These are phyloP conservation scores for Philereme transversata DNA, from an alignment of 2,888 invertebrate species.

Conservation along the genomic window DNA sequence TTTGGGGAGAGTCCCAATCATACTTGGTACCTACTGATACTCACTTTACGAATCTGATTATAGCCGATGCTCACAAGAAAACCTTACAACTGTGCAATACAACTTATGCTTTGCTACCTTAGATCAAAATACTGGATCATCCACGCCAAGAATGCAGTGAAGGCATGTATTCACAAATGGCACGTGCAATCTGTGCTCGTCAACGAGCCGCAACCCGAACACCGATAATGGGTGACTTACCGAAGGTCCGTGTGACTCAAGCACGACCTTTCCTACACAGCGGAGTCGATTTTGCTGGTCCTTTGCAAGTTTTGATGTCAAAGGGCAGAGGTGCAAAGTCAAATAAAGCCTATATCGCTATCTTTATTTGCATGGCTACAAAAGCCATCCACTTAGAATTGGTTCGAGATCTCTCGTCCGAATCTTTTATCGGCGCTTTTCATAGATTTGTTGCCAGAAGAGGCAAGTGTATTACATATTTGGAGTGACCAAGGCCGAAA, in stretches of 20 bases:
- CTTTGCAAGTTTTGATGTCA: slow-evolving; percentile 24
- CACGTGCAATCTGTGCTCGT: not conserved
- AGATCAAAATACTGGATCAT: not conserved
- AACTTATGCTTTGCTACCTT: not conserved
- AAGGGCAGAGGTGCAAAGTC: slow-evolving; percentile 31
- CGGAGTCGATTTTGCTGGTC: slow-evolving; percentile 34
- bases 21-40: not conserved
- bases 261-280: slow-evolving; percentile 26
- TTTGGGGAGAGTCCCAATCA: no score
- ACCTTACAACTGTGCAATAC: not conserved
- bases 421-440: no score
- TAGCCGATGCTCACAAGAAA: not conserved
- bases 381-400: not conserved
- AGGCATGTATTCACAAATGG: slow-evolving; percentile 2
- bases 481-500: slow-evolving; percentile 37
- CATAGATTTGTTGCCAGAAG: slow-evolving; percentile 29
- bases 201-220: not conserved
- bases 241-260: slow-evolving; percentile 22
- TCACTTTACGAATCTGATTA: not conserved
- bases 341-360: slow-evolving; percentile 8
- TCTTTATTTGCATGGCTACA: slow-evolving; percentile 3
- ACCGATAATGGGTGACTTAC: slow-evolving; percentile 33
- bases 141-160: slow-evolving; percentile 1
- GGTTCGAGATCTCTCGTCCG: not conserved
- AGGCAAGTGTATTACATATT: slow-evolving; percentile 27